Evolutionary conservation across 2,113 vertebrate species (phyloP), one percentile per base, ranked within the genome.

Genomic region (Ceratotherium simum): DNA sequence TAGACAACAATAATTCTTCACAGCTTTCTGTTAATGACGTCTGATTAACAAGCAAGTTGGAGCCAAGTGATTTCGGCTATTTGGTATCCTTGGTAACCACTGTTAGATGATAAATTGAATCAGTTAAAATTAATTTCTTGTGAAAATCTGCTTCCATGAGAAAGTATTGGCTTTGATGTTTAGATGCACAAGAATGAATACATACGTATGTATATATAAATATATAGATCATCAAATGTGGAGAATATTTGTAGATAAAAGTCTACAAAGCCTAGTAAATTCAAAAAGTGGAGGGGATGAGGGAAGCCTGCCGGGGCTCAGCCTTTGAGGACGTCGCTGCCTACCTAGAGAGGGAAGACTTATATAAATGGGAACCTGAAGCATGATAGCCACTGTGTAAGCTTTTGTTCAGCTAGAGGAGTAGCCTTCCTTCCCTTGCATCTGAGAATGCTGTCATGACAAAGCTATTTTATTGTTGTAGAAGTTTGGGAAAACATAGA

Each of bases 81-180:
- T 97, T 97, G 96, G 97, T 98, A 97, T 98, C 97, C 98, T 96
- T 98, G 97, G 98, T 96, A 97, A 98, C 97, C 86, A 96, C 79
- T 92, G 92, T 96, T 97, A 97, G 94, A 96, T 98, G 90, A 97
- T 96, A 62, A 96, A 92, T 94, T 96, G 87, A 90, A 96, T 97
- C 94, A 95, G 94, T 98, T 97, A 94, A 98, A 98, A 98, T 98
- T 98, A 98, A 98, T 98, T 96, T 97, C 92, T 97, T 96, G 2
- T 96, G 80, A 96, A 96, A 94, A 96, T 95, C 46, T 96, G 67
- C 73, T 84, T 92, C 87, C 65, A 81, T 81, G 75, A 94, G 56
- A 90, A 83, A 56, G 42, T 73, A 95, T 60, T 81, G 58, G 56
- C 75, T 97, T 97, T 96, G 95, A 90, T 97, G 48, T 93, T 97